A percentile compares a stretch with the other conserved stretches of the same genome.
phyloP scores from a whole-genome alignment of 2,113 vertebrate genomes.

The Callocephalon fimbriatum region DNA sequence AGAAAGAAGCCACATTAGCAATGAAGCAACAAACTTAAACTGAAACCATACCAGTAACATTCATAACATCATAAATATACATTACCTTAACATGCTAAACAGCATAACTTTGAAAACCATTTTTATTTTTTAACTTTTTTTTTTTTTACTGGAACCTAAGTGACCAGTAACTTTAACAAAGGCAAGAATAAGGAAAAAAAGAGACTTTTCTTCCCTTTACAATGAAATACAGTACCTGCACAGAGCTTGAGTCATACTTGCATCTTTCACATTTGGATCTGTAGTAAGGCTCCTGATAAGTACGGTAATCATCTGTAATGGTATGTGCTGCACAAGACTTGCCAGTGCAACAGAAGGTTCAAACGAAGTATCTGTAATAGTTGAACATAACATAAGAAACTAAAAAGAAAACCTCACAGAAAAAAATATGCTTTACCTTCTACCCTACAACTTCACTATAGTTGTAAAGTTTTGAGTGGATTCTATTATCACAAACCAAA shows the following conservation, averaged over 20 bases:
- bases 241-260: slow-evolving; percentile 95
- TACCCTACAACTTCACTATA: neutral
- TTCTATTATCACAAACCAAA: neutral
- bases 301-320: slow-evolving; percentile 96
- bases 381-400: neutral
- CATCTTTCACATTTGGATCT: slow-evolving; percentile 96
- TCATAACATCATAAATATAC: neutral
- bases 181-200: neutral
- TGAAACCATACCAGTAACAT: neutral
- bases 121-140: neutral
- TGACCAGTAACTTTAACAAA: neutral
- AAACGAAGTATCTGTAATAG: slow-evolving; percentile 84
- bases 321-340: slow-evolving; percentile 97
- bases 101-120: neutral
- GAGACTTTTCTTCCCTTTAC: neutral
- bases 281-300: slow-evolving; percentile 98
- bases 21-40: neutral
- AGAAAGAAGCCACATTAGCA: neutral
- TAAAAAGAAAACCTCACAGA: neutral
- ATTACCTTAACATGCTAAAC: neutral
- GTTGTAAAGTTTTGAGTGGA: neutral
- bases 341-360: slow-evolving; percentile 96
- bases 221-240: slow-evolving; percentile 85
- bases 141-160: neutral
- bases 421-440: neutral